These are phyloP conservation scores for Eristalinus aeneus DNA, from an alignment of 2,888 invertebrate genomes.

Conservation along the genomic window DNA sequence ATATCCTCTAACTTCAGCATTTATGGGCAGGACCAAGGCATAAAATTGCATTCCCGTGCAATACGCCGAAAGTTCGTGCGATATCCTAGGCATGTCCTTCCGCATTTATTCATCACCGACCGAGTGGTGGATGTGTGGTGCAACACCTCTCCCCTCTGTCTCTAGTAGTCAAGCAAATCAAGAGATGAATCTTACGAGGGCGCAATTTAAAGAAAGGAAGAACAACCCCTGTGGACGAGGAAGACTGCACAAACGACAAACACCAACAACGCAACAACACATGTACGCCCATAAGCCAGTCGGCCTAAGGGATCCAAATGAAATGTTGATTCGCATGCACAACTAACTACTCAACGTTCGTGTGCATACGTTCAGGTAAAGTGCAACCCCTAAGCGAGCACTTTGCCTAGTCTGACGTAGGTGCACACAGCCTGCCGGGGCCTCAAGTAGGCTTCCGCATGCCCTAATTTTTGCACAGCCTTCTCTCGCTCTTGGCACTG, in stretches of 20 bases:
- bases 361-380: conserved; percentile 13
- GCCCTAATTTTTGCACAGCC: conserved; percentile 53
- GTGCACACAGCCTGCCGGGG: conserved; percentile 8
- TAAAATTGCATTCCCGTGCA: conserved; percentile 19
- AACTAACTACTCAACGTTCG: conserved; percentile 32
- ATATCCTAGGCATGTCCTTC: not conserved
- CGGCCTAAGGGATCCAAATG: conserved; percentile 49
- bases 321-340: conserved; percentile 55
- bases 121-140: not conserved
- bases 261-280: conserved; percentile 12
- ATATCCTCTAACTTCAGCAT: not conserved
- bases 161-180: conserved; percentile 30
- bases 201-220: conserved; percentile 33
- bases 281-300: not conserved
- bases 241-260: conserved; percentile 2
- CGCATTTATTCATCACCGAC: not conserved
- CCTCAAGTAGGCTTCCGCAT: conserved; percentile 61
- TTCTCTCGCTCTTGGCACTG: conserved; percentile 1
- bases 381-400: conserved; percentile 44
- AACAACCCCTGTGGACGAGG: not conserved
- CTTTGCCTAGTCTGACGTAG: conserved; percentile 29
- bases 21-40: conserved; percentile 4
- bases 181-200: conserved; percentile 50
- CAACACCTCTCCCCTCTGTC: not conserved
- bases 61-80: conserved; percentile 26